Evolutionary conservation across 2,888 invertebrate species (phyloP).

Genomic region (Brachynemurus nebulosus): DNA sequence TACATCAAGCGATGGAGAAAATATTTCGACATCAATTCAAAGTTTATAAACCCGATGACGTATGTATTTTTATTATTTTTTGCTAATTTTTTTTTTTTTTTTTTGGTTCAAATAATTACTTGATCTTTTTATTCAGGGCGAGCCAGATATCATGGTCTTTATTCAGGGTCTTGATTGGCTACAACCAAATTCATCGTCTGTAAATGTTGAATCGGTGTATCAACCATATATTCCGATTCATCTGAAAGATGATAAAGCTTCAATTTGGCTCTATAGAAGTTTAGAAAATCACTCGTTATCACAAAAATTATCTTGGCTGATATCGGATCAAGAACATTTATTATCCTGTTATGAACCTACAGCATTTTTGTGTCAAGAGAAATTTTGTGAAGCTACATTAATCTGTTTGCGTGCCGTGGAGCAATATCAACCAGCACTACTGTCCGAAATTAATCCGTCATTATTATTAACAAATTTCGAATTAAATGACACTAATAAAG

Average conservation of each 20-base stretch:
- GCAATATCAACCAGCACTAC: constrained; percentile 42
- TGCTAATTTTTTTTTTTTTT: too few species aligned
- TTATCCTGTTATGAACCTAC: constrained; percentile 39
- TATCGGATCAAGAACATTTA: constrained; percentile 46
- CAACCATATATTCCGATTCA: constrained; percentile 31
- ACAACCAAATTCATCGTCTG: constrained; percentile 39
- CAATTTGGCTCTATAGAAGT: constrained; percentile 38
- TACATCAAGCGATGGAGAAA: constrained; percentile 38
- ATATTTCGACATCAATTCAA: constrained; percentile 44
- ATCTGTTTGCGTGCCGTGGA: constrained; percentile 50
- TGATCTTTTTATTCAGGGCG: constrained; percentile 30
- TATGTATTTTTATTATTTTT: neutral
- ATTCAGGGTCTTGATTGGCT: constrained; percentile 46
- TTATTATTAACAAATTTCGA: constrained; percentile 23
- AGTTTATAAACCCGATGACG: constrained; percentile 27
- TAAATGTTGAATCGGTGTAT: constrained; percentile 31
- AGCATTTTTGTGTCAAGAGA: constrained; percentile 44
- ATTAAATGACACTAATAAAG: constrained; percentile 29
- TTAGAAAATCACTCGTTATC: constrained; percentile 42
- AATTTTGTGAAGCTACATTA: constrained; percentile 43
- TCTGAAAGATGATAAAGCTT: constrained; percentile 35
- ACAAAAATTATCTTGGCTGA: constrained; percentile 43
- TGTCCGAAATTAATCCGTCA: constrained; percentile 46
- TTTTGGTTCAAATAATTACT: neutral
- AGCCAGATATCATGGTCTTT: constrained; percentile 38